Evolutionary conservation across 2,113 vertebrate genomes (phyloP), one percentile per base, ranked within the genome.

Genomic region (Riparia riparia): DNA sequence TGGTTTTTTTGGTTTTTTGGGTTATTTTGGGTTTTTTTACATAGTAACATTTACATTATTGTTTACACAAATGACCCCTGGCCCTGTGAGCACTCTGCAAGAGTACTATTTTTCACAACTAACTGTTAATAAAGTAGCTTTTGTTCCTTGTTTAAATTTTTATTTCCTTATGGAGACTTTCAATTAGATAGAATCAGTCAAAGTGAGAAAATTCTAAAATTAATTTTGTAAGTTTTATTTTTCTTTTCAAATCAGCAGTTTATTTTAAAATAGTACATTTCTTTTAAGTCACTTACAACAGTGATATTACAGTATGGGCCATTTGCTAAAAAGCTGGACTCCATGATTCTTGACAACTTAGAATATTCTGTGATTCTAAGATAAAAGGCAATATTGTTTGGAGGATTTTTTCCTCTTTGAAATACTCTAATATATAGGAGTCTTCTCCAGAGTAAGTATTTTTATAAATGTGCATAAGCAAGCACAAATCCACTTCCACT

Each of bases 401-500:
- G 20, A 80, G 8, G 3, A 29, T 9, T 19, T 49, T 42, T 47
- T 84, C 53, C 20, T 54, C 21, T 61, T 71, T 32, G 3, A 74
- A 79, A n/a, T 19, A 7, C 2, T 6, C 15, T 61, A 26, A 58
- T 53, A 57, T 14, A 57, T 14, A 28, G 2, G 2, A 17, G 29
- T 42, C 7, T 54, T 78, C 61, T 78, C 61, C 13, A 56, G 13
- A 42, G 8, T 47, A 56, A 44, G 1, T 45, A 47, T 54, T 66
- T 88, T 80, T 44, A 31, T 15, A 76, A 86, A 16, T 8, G 3
- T 31, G 18, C 2, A 17, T 25, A 69, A 47, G 4, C 3, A 20
- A 1, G 1, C 3, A 64, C 1, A 72, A 82, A 44, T 60, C 25
- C 39, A 25, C 1, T 60, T 32, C 20, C 7, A 34, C 12, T 3